Percentiles rank a stretch among this genome's conserved stretches.
Conservation (phyloP, 2,113 vertebrate species). For the Percina caprodes region DNA sequence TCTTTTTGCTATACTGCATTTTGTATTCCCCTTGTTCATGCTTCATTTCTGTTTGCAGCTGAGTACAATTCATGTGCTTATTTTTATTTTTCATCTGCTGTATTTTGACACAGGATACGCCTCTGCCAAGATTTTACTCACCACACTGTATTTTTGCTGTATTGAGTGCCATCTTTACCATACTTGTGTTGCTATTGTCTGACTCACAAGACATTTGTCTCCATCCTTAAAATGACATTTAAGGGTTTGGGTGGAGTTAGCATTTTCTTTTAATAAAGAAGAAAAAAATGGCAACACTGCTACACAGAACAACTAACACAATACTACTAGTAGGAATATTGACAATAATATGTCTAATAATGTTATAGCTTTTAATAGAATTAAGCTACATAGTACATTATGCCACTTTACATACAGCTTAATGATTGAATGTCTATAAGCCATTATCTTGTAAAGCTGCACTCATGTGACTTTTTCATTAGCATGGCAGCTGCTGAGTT, state of each 20-base stretch:
- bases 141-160: slow-evolving; percentile 53
- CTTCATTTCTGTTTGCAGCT: slow-evolving; percentile 49
- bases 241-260: slow-evolving; percentile 33
- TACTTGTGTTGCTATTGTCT: slow-evolving; percentile 55
- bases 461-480: slow-evolving; percentile 49
- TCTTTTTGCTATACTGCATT: slow-evolving; percentile 39
- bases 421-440: slow-evolving; percentile 45
- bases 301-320: slow-evolving; percentile 7
- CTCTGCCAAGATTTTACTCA: slow-evolving; percentile 57
- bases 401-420: slow-evolving; percentile 36
- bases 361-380: slow-evolving; percentile 26
- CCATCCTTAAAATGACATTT: slow-evolving; percentile 46
- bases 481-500: slow-evolving; percentile 31
- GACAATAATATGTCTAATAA: slow-evolving; percentile 19
- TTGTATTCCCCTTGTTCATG: slow-evolving; percentile 7
- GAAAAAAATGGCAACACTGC: slow-evolving; percentile 37
- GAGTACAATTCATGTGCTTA: slow-evolving; percentile 39
- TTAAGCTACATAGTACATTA: slow-evolving; percentile 29
- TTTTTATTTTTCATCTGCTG: slow-evolving; percentile 48
- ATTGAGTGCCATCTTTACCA: slow-evolving; percentile 52
- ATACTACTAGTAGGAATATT: slow-evolving; percentile 2
- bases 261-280: neutral
- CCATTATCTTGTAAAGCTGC: slow-evolving; percentile 45
- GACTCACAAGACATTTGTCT: slow-evolving; percentile 71
- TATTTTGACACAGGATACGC: slow-evolving; percentile 49